Evolutionary conservation across 2,888 invertebrate genomes (phyloP).

Genomic region (Eupithecia vulgata): DNA sequence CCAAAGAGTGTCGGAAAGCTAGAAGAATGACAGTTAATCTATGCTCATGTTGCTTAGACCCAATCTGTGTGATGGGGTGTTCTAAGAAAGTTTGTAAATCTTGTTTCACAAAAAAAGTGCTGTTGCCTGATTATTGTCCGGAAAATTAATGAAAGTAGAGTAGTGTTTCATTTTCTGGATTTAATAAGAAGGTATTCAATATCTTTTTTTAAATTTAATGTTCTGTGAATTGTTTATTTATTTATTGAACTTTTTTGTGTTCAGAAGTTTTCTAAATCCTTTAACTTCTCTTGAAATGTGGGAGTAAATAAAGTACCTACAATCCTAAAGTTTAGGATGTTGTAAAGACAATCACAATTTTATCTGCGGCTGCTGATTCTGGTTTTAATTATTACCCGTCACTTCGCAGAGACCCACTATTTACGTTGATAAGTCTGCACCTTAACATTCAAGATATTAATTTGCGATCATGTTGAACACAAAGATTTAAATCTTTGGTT

Average conservation of each 20-base stretch:
- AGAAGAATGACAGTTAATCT: neutral
- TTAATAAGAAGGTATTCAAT: neutral
- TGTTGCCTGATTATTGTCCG: slow-evolving; percentile 1
- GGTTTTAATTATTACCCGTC: neutral
- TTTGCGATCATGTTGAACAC: too few species aligned
- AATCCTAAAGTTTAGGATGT: neutral
- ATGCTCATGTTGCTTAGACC: slow-evolving; percentile 3
- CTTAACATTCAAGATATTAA: neutral
- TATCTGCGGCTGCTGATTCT: neutral
- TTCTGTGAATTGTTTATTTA: too few species aligned
- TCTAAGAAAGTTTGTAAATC: slow-evolving; percentile 8
- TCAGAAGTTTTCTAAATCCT: neutral
- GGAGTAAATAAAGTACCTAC: neutral
- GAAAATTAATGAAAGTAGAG: neutral
- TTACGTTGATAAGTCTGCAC: neutral
- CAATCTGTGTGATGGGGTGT: slow-evolving; percentile 6
- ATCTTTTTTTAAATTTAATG: too few species aligned
- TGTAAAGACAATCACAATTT: neutral
- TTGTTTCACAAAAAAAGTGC: neutral
- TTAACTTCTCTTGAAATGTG: neutral
- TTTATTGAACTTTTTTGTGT: too few species aligned
- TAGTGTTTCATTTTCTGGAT: neutral
- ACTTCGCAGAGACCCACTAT: neutral
- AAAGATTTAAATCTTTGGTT: too few species aligned
- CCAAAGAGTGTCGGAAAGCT: neutral